phyloP scores from a whole-genome alignment of 2,113 vertebrate genomes.

The Scartelaos histophorus region DNA sequence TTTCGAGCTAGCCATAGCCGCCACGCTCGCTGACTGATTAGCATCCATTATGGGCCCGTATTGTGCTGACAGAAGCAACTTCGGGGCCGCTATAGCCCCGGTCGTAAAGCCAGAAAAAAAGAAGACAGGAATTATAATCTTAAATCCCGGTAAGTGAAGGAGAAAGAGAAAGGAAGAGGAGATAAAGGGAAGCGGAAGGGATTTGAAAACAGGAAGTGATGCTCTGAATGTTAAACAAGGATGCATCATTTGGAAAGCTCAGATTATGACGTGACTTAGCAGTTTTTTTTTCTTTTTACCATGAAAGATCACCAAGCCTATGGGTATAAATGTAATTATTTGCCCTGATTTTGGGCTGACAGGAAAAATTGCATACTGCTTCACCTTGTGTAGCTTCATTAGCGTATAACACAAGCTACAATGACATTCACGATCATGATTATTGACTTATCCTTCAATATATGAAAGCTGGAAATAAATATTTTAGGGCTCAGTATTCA shows the following conservation, averaged over 20 bases:
- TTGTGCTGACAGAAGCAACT: constrained; percentile 85
- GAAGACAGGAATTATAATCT: constrained; percentile 69
- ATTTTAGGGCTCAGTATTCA: no score
- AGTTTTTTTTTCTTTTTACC: constrained; percentile 1
- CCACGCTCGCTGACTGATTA: constrained; percentile 83
- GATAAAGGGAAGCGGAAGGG: constrained; percentile 21
- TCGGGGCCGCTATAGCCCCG: constrained; percentile 57
- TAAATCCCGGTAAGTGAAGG: constrained; percentile 59
- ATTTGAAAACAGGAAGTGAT: constrained; percentile 34
- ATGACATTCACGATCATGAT: no score
- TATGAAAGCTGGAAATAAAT: no score
- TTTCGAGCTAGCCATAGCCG: constrained; percentile 53
- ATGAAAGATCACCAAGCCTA: no score
- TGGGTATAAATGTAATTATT: no score
- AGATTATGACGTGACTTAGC: constrained; percentile 7
- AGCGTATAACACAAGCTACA: no score
- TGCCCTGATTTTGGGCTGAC: no score
- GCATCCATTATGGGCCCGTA: constrained; percentile 81
- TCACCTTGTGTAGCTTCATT: no score
- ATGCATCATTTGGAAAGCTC: not conserved
- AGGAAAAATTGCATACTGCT: no score
- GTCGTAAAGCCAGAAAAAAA: constrained; percentile 53
- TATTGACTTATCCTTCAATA: no score
- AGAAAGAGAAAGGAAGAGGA: constrained; percentile 21
- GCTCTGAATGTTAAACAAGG: constrained; percentile 1